Evolutionary conservation across 2,113 vertebrate species (phyloP).

Genomic region (Ammospiza caudacuta): DNA sequence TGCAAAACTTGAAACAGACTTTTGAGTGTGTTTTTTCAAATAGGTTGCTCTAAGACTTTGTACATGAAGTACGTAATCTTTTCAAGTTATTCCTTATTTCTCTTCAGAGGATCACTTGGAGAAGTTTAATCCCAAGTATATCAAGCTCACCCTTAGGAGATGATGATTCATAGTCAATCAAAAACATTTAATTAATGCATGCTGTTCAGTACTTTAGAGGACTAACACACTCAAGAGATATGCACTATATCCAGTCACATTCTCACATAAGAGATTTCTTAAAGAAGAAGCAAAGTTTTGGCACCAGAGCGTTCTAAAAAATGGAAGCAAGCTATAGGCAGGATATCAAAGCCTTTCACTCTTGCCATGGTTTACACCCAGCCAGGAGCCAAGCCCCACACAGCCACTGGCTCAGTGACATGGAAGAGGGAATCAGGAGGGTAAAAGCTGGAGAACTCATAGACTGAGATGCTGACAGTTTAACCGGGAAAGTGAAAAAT

Average conservation of each 20-base stretch:
- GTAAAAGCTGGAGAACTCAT: background rate
- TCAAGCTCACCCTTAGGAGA: background rate
- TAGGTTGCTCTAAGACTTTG: background rate
- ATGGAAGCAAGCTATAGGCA: background rate
- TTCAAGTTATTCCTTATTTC: background rate
- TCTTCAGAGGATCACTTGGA: background rate
- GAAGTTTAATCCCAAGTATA: background rate
- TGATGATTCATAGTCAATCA: conserved; percentile 11
- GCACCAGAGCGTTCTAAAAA: background rate
- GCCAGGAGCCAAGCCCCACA: background rate
- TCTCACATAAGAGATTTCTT: background rate
- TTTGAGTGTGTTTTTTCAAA: background rate
- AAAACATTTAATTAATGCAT: conserved; percentile 32
- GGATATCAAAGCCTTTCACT: background rate
- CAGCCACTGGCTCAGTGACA: rapidly evolving
- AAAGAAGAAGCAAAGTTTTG: background rate
- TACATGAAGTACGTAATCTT: background rate
- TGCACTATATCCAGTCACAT: background rate
- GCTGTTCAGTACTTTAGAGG: background rate
- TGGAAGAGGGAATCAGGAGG: background rate
- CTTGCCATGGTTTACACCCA: background rate
- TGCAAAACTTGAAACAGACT: background rate
- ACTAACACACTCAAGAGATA: background rate
- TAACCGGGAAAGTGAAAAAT: background rate
- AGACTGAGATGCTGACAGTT: background rate